These are phyloP conservation scores for Mythimna impura DNA, from an alignment of 2,888 invertebrate species.

Conservation along the genomic window DNA sequence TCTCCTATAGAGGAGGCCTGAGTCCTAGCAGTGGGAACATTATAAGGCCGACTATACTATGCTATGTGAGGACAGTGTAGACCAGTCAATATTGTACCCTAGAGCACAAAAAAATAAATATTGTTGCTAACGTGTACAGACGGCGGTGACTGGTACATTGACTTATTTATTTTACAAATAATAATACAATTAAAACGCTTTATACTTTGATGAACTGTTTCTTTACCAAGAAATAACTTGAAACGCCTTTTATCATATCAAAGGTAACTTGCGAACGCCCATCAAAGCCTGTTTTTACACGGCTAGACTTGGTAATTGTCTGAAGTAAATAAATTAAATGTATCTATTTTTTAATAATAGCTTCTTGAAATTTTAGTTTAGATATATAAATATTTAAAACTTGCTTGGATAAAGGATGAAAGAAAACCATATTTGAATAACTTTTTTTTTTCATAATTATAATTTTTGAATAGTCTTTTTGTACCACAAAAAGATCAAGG, in stretches of 20 bases:
- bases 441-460: background rate
- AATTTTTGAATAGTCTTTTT: background rate
- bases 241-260: constrained; percentile 2
- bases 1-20: no score
- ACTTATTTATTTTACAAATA: background rate
- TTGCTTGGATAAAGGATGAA: background rate
- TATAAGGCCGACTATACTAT: no score
- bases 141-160: no score
- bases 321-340: background rate
- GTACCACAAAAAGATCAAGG: background rate
- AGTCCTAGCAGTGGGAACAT: no score
- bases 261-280: constrained; percentile 9
- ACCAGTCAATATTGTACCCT: no score
- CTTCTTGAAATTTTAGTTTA: background rate
- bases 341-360: background rate
- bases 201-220: constrained; percentile 8
- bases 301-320: constrained; percentile 10
- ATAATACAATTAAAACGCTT: background rate
- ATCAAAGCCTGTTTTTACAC: constrained; percentile 11
- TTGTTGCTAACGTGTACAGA: no score
- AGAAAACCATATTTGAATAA: background rate
- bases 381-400: background rate
- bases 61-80: no score
- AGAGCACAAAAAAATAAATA: no score
- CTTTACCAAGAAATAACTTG: constrained; percentile 3